These are phyloP conservation scores for Drosophila rhopaloa DNA, from an alignment of 1,140 invertebrate species.

Conservation along the genomic window DNA sequence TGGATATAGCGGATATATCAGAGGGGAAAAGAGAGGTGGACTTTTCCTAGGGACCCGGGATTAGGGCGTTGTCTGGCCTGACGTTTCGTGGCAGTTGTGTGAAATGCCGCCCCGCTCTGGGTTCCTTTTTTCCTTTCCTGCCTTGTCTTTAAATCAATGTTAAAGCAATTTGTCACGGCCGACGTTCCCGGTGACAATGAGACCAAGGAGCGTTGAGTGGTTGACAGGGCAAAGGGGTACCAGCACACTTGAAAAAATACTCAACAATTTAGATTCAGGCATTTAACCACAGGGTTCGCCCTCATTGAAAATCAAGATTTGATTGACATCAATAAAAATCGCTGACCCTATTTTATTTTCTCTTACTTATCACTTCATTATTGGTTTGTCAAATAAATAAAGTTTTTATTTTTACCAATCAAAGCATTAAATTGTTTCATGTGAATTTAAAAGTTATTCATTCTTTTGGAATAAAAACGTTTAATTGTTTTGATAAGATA, in stretches of 20 bases:
- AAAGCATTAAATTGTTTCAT: too few species aligned
- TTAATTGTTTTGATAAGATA: too few species aligned
- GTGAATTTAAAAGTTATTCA: too few species aligned
- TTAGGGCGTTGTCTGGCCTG: conserved; percentile 78
- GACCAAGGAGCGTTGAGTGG: conserved; percentile 50
- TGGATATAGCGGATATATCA: conserved; percentile 11
- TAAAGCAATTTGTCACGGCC: conserved; percentile 80
- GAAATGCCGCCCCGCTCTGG: conserved; percentile 47
- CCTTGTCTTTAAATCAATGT: conserved; percentile 80
- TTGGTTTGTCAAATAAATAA: too few species aligned
- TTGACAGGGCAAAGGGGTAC: conserved; percentile 50
- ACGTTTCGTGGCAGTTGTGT: conserved; percentile 81
- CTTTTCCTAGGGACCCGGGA: conserved; percentile 33
- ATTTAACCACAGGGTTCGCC: not conserved
- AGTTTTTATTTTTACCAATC: too few species aligned
- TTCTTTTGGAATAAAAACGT: too few species aligned
- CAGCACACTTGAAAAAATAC: conserved; percentile 21
- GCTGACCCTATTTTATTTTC: too few species aligned
- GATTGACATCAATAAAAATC: conserved; percentile 2
- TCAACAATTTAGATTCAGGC: not conserved
- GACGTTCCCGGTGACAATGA: conserved; percentile 65
- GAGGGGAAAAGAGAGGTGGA: not conserved
- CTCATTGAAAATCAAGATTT: not conserved
- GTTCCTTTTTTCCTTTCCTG: conserved; percentile 21
- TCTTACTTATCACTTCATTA: too few species aligned